phyloP scores from a whole-genome alignment of 2,113 vertebrate genomes.

The Paratilapia polleni region DNA sequence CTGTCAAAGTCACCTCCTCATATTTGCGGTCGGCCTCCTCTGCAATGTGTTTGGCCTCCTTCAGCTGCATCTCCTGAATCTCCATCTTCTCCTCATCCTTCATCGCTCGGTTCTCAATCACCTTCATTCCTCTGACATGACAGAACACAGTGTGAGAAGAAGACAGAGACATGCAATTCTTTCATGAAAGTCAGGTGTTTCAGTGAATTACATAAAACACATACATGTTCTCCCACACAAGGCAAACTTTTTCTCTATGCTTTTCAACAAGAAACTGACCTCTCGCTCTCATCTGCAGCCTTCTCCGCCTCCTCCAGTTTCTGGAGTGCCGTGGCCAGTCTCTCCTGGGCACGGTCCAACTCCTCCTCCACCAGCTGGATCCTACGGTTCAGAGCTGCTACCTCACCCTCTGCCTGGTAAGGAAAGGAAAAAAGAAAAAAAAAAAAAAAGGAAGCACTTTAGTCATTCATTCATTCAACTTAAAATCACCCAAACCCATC shows the following conservation, averaged over 20 bases:
- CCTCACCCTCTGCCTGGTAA: conserved; percentile 92
- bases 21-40: conserved; percentile 99
- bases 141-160: not conserved
- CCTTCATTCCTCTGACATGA: conserved; percentile 93
- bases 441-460: not conserved
- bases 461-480: conserved; percentile 38
- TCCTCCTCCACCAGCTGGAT: conserved; percentile 99
- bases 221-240: not conserved
- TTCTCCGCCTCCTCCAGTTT: conserved; percentile 99
- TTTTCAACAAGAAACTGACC: conserved; percentile 75
- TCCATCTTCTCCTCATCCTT: conserved; percentile 99
- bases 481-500: conserved; percentile 8
- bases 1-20: conserved; percentile 86
- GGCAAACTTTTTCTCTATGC: not conserved
- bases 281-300: conserved; percentile 97
- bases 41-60: conserved; percentile 97
- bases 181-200: not conserved
- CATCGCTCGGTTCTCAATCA: conserved; percentile 97
- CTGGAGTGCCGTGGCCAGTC: conserved; percentile 92
- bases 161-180: not conserved
- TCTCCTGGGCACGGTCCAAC: conserved; percentile 95
- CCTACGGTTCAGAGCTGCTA: conserved; percentile 93
- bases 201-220: not conserved
- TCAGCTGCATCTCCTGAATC: conserved; percentile 97
- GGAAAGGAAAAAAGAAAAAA: not conserved